Percentiles rank a stretch among this genome's conserved stretches.
Conservation (phyloP, 2,888 invertebrate species). For the Lasioglossum lativentre region DNA sequence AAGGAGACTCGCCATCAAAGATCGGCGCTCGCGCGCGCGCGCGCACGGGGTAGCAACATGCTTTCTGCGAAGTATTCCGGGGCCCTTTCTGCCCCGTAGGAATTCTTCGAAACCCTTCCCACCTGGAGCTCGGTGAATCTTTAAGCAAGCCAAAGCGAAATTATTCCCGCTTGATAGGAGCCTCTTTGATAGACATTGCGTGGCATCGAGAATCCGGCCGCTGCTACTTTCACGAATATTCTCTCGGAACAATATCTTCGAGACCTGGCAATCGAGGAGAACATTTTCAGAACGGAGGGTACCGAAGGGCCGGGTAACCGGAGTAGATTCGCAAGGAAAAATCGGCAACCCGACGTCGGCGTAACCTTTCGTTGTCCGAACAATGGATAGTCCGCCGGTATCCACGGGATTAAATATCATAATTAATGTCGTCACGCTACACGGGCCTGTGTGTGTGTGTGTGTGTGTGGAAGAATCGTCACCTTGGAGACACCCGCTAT, state of each 20-base stretch:
- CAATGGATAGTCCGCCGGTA: constrained; percentile 72
- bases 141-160: constrained; percentile 59
- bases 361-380: constrained; percentile 66
- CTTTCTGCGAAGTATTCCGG: constrained; percentile 52
- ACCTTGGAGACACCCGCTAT: constrained; percentile 73
- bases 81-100: constrained; percentile 28
- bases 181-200: constrained; percentile 55
- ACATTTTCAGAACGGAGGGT: constrained; percentile 31
- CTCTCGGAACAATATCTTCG: constrained; percentile 54
- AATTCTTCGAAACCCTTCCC: constrained; percentile 49
- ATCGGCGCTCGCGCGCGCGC: background rate
- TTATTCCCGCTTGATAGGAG: constrained; percentile 63
- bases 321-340: constrained; percentile 30
- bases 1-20: constrained; percentile 50
- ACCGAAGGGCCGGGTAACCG: too few relatives aligned
- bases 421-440: constrained; percentile 78
- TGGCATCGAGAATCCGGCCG: constrained; percentile 52
- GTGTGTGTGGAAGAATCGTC: constrained; percentile 72
- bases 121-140: constrained; percentile 45
- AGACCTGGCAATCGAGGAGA: constrained; percentile 30
- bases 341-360: constrained; percentile 43
- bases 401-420: constrained; percentile 80
- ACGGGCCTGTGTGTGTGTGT: constrained; percentile 52
- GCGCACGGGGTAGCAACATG: constrained; percentile 47
- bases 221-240: constrained; percentile 32